Evolutionary conservation across 2,888 invertebrate genomes (phyloP), one percentile per base, ranked within the genome.

Genomic region (Agonum fuliginosum): DNA sequence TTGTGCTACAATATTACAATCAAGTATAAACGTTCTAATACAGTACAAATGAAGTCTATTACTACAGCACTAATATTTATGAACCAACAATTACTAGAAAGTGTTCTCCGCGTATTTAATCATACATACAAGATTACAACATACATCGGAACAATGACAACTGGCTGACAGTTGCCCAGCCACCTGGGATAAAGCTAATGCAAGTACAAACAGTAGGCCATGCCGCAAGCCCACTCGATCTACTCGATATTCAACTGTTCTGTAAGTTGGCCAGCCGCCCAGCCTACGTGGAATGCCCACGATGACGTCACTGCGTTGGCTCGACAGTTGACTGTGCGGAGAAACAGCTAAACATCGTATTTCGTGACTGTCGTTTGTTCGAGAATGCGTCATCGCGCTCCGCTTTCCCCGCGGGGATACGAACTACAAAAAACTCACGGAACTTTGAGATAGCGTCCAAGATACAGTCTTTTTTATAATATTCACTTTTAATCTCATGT

Each of bases 241-340:
- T 17, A 46, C 46, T 12, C 46, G 19, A 46, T 46, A 17, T 46
- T 46, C 46, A 46, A 46, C 14, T 46, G 46, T 46, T 46, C 37
- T 48, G 34, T 41, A 37, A 6, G 67, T 67, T 67, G 58, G 58
- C 27, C 58, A 62, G 30, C 30, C 17, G 58, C 58, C 58, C 27
- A 30, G 58, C 58, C 46, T 27, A 62, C 71, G 71, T 71, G 71
- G 71, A 71, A 71, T 71, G 71, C 71, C 71, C 71, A 48, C n/a
- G 27, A 71, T 71, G 48, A 71, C 71, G 71, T 71, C 71, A 71
- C 19, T 3, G 1, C 51, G 3, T 48, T 71, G 71, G 71, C 71
- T 71, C 71, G 58, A 62, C 27, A 62, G 30, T 27, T 48, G 24
- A 48, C 71, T 54, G 17, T 12, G 3, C 17, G 46, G 14, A 46